Conservation (phyloP, 2,888 invertebrate genomes). For the Chrysolina oricalcia region DNA sequence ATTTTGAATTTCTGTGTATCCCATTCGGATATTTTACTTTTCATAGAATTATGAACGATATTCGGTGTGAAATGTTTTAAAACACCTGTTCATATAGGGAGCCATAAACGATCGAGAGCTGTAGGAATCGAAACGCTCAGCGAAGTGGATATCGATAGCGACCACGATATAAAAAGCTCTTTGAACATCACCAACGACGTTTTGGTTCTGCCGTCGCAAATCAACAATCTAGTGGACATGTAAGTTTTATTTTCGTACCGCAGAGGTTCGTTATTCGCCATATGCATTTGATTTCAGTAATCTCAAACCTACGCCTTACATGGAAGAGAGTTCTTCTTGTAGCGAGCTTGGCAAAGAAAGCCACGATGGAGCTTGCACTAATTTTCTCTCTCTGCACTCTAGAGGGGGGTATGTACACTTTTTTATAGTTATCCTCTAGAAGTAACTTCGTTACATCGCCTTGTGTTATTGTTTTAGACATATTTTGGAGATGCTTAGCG, state of each 20-base stretch:
- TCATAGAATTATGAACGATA: no score
- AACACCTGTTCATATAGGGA: conserved; percentile 40
- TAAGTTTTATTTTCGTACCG: conserved; percentile 35
- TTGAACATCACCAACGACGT: conserved; percentile 61
- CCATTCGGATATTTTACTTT: no score
- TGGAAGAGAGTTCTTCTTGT: conserved; percentile 71
- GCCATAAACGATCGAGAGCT: conserved; percentile 61
- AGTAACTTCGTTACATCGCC: background rate
- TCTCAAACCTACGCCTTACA: conserved; percentile 66
- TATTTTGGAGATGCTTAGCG: conserved; percentile 79
- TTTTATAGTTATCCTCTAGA: background rate
- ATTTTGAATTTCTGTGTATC: no score
- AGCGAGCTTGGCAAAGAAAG: conserved; percentile 70
- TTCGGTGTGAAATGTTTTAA: background rate
- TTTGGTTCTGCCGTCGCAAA: conserved; percentile 66
- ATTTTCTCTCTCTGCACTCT: conserved; percentile 67
- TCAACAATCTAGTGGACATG: conserved; percentile 65
- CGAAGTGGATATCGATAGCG: conserved; percentile 69
- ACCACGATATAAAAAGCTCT: conserved; percentile 65
- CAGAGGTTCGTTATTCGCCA: conserved; percentile 5
- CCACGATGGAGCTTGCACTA: conserved; percentile 64
- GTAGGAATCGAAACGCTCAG: conserved; percentile 66
- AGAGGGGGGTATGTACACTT: conserved; percentile 64
- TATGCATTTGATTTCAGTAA: conserved; percentile 48
- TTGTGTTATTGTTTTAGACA: conserved; percentile 70